Conservation (phyloP, 2,113 vertebrate species). For the Probosciger aterrimus region DNA sequence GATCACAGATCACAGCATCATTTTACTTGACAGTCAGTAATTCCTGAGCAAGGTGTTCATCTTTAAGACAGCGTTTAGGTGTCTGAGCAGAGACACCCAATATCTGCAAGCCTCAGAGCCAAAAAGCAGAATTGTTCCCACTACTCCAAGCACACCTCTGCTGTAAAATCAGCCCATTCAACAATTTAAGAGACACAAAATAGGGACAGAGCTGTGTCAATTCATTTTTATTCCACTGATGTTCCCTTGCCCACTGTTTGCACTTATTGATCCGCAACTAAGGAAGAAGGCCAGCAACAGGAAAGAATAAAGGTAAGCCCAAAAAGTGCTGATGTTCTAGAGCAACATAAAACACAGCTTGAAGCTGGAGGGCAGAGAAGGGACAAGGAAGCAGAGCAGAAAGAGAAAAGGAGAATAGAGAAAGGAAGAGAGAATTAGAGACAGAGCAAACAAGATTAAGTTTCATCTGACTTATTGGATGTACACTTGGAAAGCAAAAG, state of each 20-base stretch:
- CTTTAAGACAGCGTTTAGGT: neutral
- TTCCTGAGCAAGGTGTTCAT: neutral
- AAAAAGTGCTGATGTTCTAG: slow-evolving; percentile 41
- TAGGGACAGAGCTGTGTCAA: neutral
- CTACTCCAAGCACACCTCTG: neutral
- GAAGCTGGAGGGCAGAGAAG: slow-evolving; percentile 34
- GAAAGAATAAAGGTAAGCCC: slow-evolving; percentile 62
- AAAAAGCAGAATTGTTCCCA: neutral
- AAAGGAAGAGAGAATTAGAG: slow-evolving; percentile 24
- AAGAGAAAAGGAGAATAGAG: neutral
- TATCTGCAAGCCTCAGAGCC: neutral
- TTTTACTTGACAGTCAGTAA: neutral
- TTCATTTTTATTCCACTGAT: slow-evolving; percentile 52
- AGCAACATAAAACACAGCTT: neutral
- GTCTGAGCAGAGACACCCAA: neutral
- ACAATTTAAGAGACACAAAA: neutral
- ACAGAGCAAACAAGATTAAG: slow-evolving; percentile 49
- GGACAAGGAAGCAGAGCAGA: neutral
- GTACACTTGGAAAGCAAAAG: slow-evolving; percentile 30
- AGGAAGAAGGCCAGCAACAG: slow-evolving; percentile 60
- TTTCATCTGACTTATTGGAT: slow-evolving; percentile 56
- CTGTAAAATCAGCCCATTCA: neutral
- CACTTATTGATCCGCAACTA: slow-evolving; percentile 57
- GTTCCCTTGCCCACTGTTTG: slow-evolving; percentile 14
- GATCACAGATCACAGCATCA: neutral